phyloP scores from a whole-genome alignment of 2,113 vertebrate species.

The Neopipo cinnamomea region DNA sequence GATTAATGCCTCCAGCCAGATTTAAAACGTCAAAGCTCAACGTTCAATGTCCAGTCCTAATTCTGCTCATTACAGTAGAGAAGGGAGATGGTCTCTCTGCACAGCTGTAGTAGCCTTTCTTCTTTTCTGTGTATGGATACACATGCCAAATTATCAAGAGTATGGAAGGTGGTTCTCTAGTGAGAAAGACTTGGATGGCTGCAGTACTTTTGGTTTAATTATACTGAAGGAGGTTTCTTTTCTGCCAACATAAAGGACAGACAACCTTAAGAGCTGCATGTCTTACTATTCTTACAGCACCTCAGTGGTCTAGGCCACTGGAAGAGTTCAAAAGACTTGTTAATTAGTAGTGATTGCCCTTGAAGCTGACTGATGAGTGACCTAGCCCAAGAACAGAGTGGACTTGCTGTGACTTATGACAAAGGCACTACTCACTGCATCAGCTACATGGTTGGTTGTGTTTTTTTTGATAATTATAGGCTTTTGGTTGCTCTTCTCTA shows the following conservation, averaged over 20 bases:
- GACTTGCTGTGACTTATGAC: neutral
- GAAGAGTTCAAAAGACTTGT: constrained; percentile 8
- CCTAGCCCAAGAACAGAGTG: neutral
- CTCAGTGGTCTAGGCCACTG: neutral
- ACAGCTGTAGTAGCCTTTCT: neutral
- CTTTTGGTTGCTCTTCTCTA: constrained; percentile 16
- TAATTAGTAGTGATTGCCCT: constrained; percentile 19
- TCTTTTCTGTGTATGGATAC: neutral
- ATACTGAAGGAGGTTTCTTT: neutral
- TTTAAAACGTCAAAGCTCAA: neutral
- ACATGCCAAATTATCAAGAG: neutral
- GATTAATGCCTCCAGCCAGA: neutral
- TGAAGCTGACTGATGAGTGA: constrained; percentile 3
- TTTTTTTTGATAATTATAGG: neutral
- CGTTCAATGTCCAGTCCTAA: neutral
- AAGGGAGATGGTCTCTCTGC: neutral
- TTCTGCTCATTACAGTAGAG: neutral
- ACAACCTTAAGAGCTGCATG: neutral
- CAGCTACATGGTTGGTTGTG: neutral
- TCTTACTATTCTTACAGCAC: neutral
- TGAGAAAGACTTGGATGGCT: neutral
- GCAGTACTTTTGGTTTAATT: neutral
- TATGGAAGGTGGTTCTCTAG: neutral
- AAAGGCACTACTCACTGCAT: neutral
- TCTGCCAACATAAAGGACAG: neutral